Percentiles rank a stretch among this genome's conserved stretches.
Conservation (phyloP, 2,113 vertebrate species). For the Dissostichus mawsoni region DNA sequence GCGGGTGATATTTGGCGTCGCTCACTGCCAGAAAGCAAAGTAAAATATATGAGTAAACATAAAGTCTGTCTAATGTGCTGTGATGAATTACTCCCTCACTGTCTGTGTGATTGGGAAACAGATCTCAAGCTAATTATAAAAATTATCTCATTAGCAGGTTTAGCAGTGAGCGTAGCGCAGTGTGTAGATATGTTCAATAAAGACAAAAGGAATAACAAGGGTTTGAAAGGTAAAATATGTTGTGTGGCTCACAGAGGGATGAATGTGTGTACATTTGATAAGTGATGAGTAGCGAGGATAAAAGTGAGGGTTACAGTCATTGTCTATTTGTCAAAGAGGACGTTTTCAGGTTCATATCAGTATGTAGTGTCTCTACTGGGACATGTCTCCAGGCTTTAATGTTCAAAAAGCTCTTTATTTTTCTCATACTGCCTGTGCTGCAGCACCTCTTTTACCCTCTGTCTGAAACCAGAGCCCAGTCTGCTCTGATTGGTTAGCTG, state of each 20-base stretch:
- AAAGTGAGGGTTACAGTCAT: slow-evolving; percentile 1
- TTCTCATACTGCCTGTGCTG: too few species aligned
- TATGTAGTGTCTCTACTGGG: too few species aligned
- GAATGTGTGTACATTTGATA: slow-evolving; percentile 13
- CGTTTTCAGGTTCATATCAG: not conserved
- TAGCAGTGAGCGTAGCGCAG: slow-evolving; percentile 17
- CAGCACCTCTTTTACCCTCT: too few species aligned
- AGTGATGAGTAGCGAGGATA: slow-evolving; percentile 12
- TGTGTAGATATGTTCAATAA: slow-evolving; percentile 45
- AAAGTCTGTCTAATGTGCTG: slow-evolving; percentile 54
- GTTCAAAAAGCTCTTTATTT: slow-evolving; percentile 1
- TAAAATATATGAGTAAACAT: slow-evolving; percentile 62
- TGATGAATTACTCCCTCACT: slow-evolving; percentile 72
- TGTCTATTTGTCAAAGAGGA: slow-evolving; percentile 5
- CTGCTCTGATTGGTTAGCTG: too few species aligned
- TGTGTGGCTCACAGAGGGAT: not conserved
- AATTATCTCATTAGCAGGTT: slow-evolving; percentile 56
- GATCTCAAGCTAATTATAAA: slow-evolving; percentile 70
- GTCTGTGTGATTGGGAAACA: slow-evolving; percentile 67
- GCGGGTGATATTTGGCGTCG: slow-evolving; percentile 1
- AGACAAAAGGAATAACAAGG: not conserved
- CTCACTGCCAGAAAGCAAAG: slow-evolving; percentile 13
- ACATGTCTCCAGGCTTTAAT: too few species aligned
- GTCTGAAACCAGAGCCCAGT: too few species aligned
- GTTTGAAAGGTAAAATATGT: slow-evolving; percentile 22